A percentile compares a stretch with the other conserved stretches of the same genome.
Evolutionary conservation across 1,140 invertebrate species (phyloP).

Genomic region (Apis laboriosa): DNA sequence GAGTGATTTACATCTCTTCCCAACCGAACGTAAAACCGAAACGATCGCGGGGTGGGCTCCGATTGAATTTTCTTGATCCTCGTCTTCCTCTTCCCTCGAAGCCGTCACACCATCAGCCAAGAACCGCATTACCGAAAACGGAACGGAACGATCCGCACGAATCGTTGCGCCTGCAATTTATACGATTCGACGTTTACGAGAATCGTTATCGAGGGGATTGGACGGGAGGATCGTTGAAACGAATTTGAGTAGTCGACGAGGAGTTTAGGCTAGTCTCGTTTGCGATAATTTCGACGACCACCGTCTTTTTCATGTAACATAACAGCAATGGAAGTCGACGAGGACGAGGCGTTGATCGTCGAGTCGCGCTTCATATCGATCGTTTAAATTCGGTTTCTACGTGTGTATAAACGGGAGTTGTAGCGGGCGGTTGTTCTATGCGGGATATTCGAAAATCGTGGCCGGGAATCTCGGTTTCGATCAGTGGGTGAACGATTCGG

Average conservation of each 20-base stretch:
- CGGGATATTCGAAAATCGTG: constrained; percentile 12
- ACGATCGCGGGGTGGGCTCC: background rate
- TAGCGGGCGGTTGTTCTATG: too few relatives aligned
- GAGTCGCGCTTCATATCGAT: background rate
- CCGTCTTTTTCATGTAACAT: background rate
- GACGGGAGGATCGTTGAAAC: background rate
- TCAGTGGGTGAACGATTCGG: background rate
- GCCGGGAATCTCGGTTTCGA: constrained; percentile 1
- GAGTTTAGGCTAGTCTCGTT: background rate
- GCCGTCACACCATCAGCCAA: background rate
- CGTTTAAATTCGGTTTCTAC: background rate
- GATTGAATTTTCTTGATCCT: constrained; percentile 31
- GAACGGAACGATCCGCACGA: background rate
- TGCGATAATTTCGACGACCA: background rate
- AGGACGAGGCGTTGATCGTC: background rate
- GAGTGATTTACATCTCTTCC: constrained; percentile 29
- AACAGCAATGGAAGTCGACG: background rate
- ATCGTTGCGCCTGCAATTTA: constrained; percentile 8
- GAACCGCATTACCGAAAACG: background rate
- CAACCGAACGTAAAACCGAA: constrained; percentile 8
- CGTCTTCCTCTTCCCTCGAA: background rate
- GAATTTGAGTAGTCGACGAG: background rate
- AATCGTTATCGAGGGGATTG: background rate
- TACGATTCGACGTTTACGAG: constrained; percentile 20
- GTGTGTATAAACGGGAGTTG: background rate